Percentiles rank a stretch among this genome's conserved stretches.
Conservation (phyloP, 2,888 invertebrate genomes). For the Salpingus planirostris region DNA sequence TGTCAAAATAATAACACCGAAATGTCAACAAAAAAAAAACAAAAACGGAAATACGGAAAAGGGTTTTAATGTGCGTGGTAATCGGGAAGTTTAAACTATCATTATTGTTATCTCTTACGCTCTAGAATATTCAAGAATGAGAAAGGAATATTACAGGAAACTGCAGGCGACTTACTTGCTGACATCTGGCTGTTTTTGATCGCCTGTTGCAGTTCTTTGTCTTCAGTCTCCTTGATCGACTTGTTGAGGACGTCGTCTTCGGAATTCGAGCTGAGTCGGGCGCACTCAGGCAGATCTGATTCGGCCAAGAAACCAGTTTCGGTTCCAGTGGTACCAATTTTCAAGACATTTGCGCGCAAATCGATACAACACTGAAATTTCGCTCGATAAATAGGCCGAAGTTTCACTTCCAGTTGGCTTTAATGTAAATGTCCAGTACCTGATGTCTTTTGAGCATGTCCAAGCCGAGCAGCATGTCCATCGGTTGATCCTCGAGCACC, state of each 20-base stretch:
- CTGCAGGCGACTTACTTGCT: constrained; percentile 8
- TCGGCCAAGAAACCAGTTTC: constrained; percentile 84
- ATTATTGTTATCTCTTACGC: too few species aligned
- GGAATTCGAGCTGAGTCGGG: constrained; percentile 62
- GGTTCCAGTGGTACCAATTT: constrained; percentile 90
- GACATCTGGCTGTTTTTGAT: constrained; percentile 56
- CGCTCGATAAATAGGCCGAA: too few species aligned
- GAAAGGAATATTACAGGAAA: too few species aligned
- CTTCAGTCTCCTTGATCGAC: constrained; percentile 52
- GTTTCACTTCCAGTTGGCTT: too few species aligned
- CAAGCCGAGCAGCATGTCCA: constrained; percentile 96
- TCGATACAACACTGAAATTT: constrained; percentile 89
- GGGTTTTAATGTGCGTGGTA: too few species aligned
- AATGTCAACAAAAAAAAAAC: too few species aligned
- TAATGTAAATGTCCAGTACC: too few species aligned
- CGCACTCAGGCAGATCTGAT: constrained; percentile 64
- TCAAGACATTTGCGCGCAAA: constrained; percentile 74
- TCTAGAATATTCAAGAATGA: too few species aligned
- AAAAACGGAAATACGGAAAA: too few species aligned
- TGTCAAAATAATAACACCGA: too few species aligned
- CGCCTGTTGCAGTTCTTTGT: constrained; percentile 61
- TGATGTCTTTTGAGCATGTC: constrained; percentile 97
- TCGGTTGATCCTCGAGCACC: constrained; percentile 91
- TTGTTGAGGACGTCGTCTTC: constrained; percentile 52
- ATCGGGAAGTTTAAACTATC: too few species aligned